A percentile compares a stretch with the other conserved stretches of the same genome.
Conservation (phyloP, 2,888 invertebrate genomes). For the Tuta absoluta region DNA sequence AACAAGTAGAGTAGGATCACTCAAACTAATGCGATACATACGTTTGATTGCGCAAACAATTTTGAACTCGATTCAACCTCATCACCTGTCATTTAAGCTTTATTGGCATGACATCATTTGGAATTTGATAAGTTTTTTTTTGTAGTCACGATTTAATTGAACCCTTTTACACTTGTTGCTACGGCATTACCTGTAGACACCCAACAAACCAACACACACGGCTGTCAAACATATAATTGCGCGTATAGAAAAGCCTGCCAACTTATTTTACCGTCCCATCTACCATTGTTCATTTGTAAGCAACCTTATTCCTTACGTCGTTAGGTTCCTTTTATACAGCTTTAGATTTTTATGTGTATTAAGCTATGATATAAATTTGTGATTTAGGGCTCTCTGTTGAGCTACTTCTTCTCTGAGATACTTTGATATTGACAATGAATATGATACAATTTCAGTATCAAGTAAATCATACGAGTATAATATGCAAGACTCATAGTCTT, state of each 20-base stretch:
- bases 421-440: slow-evolving; percentile 41
- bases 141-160: slow-evolving; percentile 10
- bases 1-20: not conserved
- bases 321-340: slow-evolving; percentile 36
- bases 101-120: slow-evolving; percentile 1
- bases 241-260: slow-evolving; percentile 69
- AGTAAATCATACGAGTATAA: slow-evolving; percentile 62
- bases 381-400: slow-evolving; percentile 67
- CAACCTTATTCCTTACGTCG: slow-evolving; percentile 37
- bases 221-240: slow-evolving; percentile 79
- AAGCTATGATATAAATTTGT: slow-evolving; percentile 46
- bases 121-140: not conserved
- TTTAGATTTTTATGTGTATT: slow-evolving; percentile 36
- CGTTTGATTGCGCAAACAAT: not conserved
- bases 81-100: slow-evolving; percentile 5
- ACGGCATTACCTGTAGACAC: slow-evolving; percentile 56
- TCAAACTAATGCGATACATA: not conserved
- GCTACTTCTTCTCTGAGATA: slow-evolving; percentile 64
- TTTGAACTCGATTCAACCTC: slow-evolving; percentile 8
- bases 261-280: slow-evolving; percentile 48
- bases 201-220: slow-evolving; percentile 48
- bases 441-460: slow-evolving; percentile 60
- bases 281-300: slow-evolving; percentile 37
- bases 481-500: no score
- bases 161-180: slow-evolving; percentile 48